Conservation (phyloP, 2,797 vertebrate genomes). For the Danio aesculapii region DNA sequence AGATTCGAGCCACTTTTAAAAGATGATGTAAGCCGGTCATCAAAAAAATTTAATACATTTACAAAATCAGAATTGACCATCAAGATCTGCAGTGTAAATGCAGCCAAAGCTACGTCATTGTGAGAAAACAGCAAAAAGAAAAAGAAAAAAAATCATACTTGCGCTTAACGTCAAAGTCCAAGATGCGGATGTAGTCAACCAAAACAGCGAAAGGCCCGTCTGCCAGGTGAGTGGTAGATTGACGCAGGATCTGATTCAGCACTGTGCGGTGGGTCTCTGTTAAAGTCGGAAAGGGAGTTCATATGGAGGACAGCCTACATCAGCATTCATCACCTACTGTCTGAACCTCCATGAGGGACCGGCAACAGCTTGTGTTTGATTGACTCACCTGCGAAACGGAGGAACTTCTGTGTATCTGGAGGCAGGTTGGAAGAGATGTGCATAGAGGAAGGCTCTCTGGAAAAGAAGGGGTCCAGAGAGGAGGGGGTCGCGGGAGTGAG, state of each 20-base stretch:
- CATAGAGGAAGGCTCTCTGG: slow-evolving; percentile 94
- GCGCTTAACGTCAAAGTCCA: slow-evolving; percentile 96
- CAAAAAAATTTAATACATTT: too few species aligned
- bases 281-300: background rate
- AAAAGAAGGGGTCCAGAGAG: slow-evolving; percentile 94
- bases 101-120: too few species aligned
- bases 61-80: too few species aligned
- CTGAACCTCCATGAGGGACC: background rate
- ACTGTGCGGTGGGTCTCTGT: slow-evolving; percentile 95
- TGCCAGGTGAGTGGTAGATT: slow-evolving; percentile 93
- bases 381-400: slow-evolving; percentile 90
- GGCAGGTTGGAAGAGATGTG: slow-evolving; percentile 96
- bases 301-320: slow-evolving; percentile 12
- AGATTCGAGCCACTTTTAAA: too few species aligned
- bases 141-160: slow-evolving; percentile 80
- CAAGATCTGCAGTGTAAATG: too few species aligned
- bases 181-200: slow-evolving; percentile 95
- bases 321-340: slow-evolving; percentile 11
- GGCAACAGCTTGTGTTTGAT: background rate
- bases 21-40: too few species aligned
- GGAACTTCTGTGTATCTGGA: slow-evolving; percentile 96
- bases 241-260: slow-evolving; percentile 94
- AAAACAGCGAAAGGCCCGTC: slow-evolving; percentile 95
- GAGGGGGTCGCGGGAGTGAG: slow-evolving; percentile 94
- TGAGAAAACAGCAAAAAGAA: background rate